A percentile compares a stretch with the other conserved stretches of the same genome.
Conservation (phyloP, 37 sponge, comb jelly and placozoan genomes). For the Geodia barretti region DNA sequence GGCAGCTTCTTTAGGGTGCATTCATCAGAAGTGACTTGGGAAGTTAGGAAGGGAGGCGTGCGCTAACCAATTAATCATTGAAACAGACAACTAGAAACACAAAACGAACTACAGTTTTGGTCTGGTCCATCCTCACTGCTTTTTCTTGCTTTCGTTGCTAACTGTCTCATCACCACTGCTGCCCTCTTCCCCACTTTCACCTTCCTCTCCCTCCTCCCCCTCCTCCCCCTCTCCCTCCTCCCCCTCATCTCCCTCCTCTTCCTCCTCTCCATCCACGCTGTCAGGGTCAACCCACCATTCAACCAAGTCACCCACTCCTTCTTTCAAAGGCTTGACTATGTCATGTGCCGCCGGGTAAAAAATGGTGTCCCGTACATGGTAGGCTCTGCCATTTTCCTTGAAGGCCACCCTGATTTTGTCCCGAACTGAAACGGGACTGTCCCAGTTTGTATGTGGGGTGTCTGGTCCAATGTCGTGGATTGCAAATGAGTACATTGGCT, state of each 20-base stretch:
- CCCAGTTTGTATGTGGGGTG: conserved; percentile 90
- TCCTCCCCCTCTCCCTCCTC: background rate
- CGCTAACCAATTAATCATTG: too few species aligned
- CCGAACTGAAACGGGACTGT: conserved; percentile 58
- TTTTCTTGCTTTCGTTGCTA: background rate
- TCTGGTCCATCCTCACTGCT: too few species aligned
- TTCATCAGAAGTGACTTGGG: too few species aligned
- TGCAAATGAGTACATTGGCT: conserved; percentile 86
- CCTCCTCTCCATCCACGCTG: background rate
- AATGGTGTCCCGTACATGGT: conserved; percentile 74
- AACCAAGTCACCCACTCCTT: conserved; percentile 30
- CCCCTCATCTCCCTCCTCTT: conserved; percentile 18
- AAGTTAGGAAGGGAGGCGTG: too few species aligned
- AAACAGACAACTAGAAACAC: too few species aligned
- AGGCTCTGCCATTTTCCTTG: conserved; percentile 64
- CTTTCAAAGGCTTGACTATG: conserved; percentile 75
- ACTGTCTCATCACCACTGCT: background rate
- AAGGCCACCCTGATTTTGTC: conserved; percentile 84
- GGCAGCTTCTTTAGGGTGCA: too few species aligned
- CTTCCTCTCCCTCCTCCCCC: background rate
- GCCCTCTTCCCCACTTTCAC: background rate
- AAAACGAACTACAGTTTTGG: too few species aligned
- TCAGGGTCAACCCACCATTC: conserved; percentile 77
- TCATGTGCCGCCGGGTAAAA: conserved; percentile 82
- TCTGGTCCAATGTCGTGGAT: conserved; percentile 75